Percentiles rank a stretch among this genome's conserved stretches.
Conservation (phyloP, 2,888 invertebrate genomes). For the Scaptodrosophila latifasciaeformis region DNA sequence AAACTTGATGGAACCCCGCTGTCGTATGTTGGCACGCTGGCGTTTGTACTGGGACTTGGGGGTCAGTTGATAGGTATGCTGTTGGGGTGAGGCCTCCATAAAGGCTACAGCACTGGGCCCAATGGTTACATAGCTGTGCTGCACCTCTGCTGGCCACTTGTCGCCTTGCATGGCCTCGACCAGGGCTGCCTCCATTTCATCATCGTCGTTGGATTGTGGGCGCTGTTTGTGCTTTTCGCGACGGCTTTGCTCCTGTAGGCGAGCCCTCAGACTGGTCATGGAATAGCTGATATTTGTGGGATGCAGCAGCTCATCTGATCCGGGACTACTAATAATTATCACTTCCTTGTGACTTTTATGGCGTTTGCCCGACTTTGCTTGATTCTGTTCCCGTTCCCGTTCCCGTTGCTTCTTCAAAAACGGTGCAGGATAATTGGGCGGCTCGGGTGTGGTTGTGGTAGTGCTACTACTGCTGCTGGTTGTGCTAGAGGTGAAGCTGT, state of each 20-base stretch:
- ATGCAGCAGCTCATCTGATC: neutral
- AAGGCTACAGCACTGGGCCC: constrained; percentile 59
- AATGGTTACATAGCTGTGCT: constrained; percentile 50
- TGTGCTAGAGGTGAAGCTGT: constrained; percentile 3
- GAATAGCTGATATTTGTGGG: constrained; percentile 32
- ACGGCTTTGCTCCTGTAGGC: constrained; percentile 40
- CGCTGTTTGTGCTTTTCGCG: constrained; percentile 29
- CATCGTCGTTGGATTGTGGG: constrained; percentile 37
- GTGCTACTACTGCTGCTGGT: constrained; percentile 9
- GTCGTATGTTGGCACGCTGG: constrained; percentile 44
- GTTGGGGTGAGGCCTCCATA: constrained; percentile 39
- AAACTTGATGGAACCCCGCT: constrained; percentile 66
- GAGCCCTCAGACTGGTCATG: constrained; percentile 53
- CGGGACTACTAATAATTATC: constrained; percentile 1
- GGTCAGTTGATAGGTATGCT: neutral
- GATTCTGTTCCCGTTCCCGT: constrained; percentile 26
- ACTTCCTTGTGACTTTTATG: constrained; percentile 32
- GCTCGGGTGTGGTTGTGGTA: constrained; percentile 44
- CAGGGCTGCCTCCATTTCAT: constrained; percentile 33
- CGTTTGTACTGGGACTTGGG: constrained; percentile 36
- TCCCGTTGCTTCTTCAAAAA: constrained; percentile 62
- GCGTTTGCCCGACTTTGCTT: neutral
- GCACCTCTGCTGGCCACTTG: constrained; percentile 61
- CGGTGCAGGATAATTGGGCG: constrained; percentile 68
- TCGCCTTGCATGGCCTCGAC: constrained; percentile 51